Evolutionary conservation across 1,140 invertebrate genomes (phyloP).

Genomic region (Drosophila truncata): DNA sequence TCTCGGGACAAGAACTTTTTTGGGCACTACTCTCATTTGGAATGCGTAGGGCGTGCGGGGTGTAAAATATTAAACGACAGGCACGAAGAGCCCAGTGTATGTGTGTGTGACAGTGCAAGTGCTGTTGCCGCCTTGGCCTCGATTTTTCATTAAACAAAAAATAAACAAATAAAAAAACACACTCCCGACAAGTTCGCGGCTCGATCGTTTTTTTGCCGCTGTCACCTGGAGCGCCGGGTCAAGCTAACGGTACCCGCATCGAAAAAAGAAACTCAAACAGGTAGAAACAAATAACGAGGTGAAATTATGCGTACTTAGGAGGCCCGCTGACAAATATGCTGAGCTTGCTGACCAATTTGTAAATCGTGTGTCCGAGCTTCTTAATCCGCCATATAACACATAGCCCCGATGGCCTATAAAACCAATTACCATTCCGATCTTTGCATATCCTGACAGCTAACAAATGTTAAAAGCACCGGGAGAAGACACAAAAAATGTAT

Average conservation of each 20-base stretch:
- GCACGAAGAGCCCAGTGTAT: constrained; percentile 11
- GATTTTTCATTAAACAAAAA: constrained; percentile 5
- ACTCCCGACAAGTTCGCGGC: constrained; percentile 23
- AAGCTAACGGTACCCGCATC: constrained; percentile 70
- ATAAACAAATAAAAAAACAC: constrained; percentile 8
- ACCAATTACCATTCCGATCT: constrained; percentile 36
- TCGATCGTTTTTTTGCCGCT: constrained; percentile 21
- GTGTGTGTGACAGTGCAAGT: constrained; percentile 19
- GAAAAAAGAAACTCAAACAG: constrained; percentile 72
- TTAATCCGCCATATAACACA: constrained; percentile 22
- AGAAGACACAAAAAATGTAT: constrained; percentile 21
- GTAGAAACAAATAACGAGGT: constrained; percentile 52
- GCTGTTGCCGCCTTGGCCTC: constrained; percentile 18
- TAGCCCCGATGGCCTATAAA: constrained; percentile 28
- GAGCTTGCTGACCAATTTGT: constrained; percentile 39
- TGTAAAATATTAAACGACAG: constrained; percentile 23
- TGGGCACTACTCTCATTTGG: constrained; percentile 29
- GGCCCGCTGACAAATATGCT: constrained; percentile 21
- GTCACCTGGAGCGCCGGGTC: constrained; percentile 65
- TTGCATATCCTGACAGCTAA: constrained; percentile 50
- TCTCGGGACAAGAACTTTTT: constrained; percentile 36
- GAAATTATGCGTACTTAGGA: constrained; percentile 64
- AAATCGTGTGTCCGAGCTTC: constrained; percentile 23
- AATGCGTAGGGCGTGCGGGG: constrained; percentile 37
- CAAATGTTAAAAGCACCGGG: constrained; percentile 34